Percentiles rank a stretch among this genome's conserved stretches.
Evolutionary conservation across 2,113 vertebrate genomes (phyloP).

Genomic region (Oryzias javanicus): DNA sequence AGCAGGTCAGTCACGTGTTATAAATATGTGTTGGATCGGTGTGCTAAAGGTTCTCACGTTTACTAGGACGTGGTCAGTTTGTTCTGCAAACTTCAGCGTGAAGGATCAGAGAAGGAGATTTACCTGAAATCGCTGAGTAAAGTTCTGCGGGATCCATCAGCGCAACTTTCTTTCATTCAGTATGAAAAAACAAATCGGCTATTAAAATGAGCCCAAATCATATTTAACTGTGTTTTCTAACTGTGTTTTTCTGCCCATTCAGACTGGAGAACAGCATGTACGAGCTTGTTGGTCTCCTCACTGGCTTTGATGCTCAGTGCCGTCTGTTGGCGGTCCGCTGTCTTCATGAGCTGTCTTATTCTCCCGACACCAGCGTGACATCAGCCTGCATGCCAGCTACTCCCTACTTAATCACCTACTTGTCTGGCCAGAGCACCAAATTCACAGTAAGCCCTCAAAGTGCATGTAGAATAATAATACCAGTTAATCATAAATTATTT

Average conservation of each 20-base stretch:
- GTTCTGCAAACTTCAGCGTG: constrained; percentile 74
- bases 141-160: constrained; percentile 79
- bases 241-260: neutral
- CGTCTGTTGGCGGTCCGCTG: constrained; percentile 87
- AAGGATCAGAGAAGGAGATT: constrained; percentile 73
- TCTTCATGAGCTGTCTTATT: constrained; percentile 90
- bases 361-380: constrained; percentile 76
- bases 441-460: constrained; percentile 82
- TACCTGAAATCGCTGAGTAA: constrained; percentile 75
- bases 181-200: constrained; percentile 46
- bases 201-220: neutral
- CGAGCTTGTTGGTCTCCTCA: constrained; percentile 84
- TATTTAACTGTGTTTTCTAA: neutral
- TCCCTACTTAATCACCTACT: constrained; percentile 93
- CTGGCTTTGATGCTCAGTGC: constrained; percentile 80
- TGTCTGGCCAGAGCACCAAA: constrained; percentile 86
- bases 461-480: neutral
- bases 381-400: constrained; percentile 87
- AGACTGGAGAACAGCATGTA: constrained; percentile 88
- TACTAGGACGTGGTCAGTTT: constrained; percentile 76
- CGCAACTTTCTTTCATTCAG: constrained; percentile 86
- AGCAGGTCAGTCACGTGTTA: constrained; percentile 75
- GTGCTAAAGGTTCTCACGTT: neutral
- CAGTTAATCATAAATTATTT: neutral
- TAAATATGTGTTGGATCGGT: neutral